A percentile compares a stretch with the other conserved stretches of the same genome.
Evolutionary conservation across 2,888 invertebrate genomes (phyloP).

Genomic region (Bellardia pandia): DNA sequence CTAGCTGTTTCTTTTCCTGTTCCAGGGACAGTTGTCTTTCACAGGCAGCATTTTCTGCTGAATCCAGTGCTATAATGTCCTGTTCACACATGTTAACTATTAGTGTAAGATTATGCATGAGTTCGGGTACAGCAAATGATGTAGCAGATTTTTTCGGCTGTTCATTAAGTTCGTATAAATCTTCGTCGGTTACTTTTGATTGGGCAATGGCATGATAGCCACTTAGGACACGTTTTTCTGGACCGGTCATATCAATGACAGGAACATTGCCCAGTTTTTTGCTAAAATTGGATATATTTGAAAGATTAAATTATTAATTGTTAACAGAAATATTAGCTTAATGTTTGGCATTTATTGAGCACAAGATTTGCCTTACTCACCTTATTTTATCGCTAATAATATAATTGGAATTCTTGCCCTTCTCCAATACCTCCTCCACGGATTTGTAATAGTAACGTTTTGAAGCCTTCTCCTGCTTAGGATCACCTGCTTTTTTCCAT

Average conservation of each 20-base stretch:
- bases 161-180: constrained; percentile 87
- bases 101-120: constrained; percentile 95
- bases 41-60: constrained; percentile 89
- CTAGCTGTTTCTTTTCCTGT: constrained; percentile 90
- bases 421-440: constrained; percentile 95
- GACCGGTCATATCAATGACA: constrained; percentile 99
- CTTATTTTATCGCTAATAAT: constrained; percentile 79
- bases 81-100: constrained; percentile 97
- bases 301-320: background rate
- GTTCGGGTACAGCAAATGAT: constrained; percentile 93
- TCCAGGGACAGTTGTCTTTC: constrained; percentile 92
- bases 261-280: constrained; percentile 93
- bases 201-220: constrained; percentile 96
- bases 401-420: constrained; percentile 88
- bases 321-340: background rate
- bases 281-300: constrained; percentile 78
- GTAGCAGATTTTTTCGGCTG: constrained; percentile 58
- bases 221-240: constrained; percentile 94
- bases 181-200: constrained; percentile 85
- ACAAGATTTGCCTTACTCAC: constrained; percentile 60
- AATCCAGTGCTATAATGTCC: constrained; percentile 94
- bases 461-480: constrained; percentile 87
- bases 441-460: constrained; percentile 91
- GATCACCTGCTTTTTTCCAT: constrained; percentile 87
- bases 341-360: background rate